Evolutionary conservation across 2,888 invertebrate species (phyloP).

Genomic region (Nemoura dubitans): DNA sequence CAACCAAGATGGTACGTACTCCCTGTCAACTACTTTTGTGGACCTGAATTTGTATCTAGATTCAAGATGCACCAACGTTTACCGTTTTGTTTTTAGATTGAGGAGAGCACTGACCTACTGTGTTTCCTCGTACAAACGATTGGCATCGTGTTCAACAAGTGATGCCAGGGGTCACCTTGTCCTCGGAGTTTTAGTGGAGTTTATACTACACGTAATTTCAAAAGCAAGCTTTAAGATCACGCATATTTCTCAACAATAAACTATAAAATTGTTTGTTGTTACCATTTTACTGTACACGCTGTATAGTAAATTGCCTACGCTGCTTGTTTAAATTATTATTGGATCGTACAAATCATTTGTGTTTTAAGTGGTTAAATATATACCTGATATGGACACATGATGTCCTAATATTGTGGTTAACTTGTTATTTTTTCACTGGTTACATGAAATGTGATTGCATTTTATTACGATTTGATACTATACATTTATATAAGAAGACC

Average conservation of each 20-base stretch:
- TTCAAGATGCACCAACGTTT: no score
- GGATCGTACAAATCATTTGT: not conserved
- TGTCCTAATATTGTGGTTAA: not conserved
- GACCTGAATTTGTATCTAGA: no score
- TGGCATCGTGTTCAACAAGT: conserved; percentile 67
- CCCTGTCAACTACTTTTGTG: not conserved
- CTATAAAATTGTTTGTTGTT: not conserved
- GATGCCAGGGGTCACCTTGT: conserved; percentile 10
- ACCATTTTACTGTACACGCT: not conserved
- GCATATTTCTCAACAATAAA: not conserved
- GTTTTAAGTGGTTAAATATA: not conserved
- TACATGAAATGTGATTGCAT: not conserved
- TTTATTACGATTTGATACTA: not conserved
- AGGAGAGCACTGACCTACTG: conserved; percentile 90
- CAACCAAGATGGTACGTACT: conserved; percentile 81
- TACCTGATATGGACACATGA: no score
- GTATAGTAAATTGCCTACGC: not conserved
- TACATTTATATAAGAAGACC: not conserved
- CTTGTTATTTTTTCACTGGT: conserved; percentile 7
- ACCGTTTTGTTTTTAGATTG: conserved; percentile 73
- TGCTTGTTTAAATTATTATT: not conserved
- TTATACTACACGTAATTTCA: not conserved
- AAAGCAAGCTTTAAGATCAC: not conserved
- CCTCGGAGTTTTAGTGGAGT: not conserved
- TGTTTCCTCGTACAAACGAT: conserved; percentile 82